Base-by-base conservation (phyloP, 2,888 invertebrate species). In the Ephialtes manifestator region DNA sequence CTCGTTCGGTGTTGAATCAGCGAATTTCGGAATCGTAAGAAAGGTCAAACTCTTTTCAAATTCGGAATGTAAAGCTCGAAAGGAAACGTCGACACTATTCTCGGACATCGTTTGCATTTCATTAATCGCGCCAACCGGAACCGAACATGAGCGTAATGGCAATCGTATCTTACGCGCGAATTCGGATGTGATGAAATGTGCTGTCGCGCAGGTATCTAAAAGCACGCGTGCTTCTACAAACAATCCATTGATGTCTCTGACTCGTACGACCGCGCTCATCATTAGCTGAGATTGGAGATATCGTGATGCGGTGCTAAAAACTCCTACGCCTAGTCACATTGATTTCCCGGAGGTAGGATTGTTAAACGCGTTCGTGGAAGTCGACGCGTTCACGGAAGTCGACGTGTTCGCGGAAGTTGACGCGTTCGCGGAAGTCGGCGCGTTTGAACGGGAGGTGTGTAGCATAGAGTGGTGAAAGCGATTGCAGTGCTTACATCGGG, bases 221-320 rank as follows among this genome's bases (percentile, higher is more conserved):
- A n/a, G n/a, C n/a, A n/a, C n/a, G n/a, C n/a, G n/a, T n/a, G n/a
- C n/a, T n/a, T n/a, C n/a, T n/a, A n/a, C n/a, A n/a, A n/a, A n/a
- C n/a, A n/a, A n/a, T n/a, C n/a, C n/a, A n/a, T n/a, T n/a, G n/a
- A n/a, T n/a, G n/a, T n/a, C n/a, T n/a, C n/a, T n/a, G n/a, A n/a
- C n/a, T n/a, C n/a, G n/a, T n/a, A 84, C 65, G 28, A 84, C 63
- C 46, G 81, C 84, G 43, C 70, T 84, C 84, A 84, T 81, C 81
- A 84, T 84, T 2, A 84, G 39, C 70, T 81, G 81, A n/a, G 84
- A 46, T 39, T 13, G 18, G 46, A 39, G 55, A 18, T 63, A 39
- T 39, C 76, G 76, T 11, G 80, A 78, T 13, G 35, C 77, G 48
- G 82, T n/a, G 77, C 39, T 77, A n/a, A 82, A 70, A 13, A 77